These are phyloP conservation scores for Heliconius himera DNA, from an alignment of 1,140 invertebrate genomes.

Conservation along the genomic window DNA sequence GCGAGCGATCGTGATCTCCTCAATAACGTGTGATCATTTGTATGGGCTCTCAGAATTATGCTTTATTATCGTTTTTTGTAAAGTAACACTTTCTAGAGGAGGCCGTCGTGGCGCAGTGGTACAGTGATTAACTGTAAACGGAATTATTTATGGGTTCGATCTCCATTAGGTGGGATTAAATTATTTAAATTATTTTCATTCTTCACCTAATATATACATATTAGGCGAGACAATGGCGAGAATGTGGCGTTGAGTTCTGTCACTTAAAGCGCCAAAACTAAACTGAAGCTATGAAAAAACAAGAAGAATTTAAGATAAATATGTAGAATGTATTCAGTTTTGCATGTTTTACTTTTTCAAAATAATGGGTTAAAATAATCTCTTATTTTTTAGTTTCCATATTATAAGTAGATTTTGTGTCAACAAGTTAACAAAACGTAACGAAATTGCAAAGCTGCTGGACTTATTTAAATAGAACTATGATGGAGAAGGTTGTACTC, in stretches of 20 bases:
- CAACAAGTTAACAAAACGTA: too few relatives aligned
- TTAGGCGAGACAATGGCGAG: too few relatives aligned
- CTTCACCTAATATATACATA: too few relatives aligned
- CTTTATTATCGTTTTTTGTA: background rate
- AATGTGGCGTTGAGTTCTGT: background rate
- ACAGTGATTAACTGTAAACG: background rate
- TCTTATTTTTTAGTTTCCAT: background rate
- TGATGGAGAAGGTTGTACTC: too few relatives aligned
- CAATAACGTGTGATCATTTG: constrained; percentile 21
- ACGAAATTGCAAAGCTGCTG: too few relatives aligned
- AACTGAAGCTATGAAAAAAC: too few relatives aligned
- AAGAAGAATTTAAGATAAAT: too few relatives aligned
- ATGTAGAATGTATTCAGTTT: too few relatives aligned
- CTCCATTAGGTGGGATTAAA: too few relatives aligned
- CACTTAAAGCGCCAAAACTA: background rate
- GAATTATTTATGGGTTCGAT: background rate
- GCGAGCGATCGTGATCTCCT: constrained; percentile 39
- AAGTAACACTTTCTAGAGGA: background rate
- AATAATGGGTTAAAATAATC: background rate
- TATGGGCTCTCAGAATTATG: background rate
- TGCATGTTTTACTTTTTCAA: background rate
- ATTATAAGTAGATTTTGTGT: too few relatives aligned
- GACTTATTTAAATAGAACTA: too few relatives aligned
- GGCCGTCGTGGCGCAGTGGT: background rate
- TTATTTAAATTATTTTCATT: too few relatives aligned